Base-by-base conservation (phyloP, 2,888 invertebrate species). In the Drosophila mulleri region DNA sequence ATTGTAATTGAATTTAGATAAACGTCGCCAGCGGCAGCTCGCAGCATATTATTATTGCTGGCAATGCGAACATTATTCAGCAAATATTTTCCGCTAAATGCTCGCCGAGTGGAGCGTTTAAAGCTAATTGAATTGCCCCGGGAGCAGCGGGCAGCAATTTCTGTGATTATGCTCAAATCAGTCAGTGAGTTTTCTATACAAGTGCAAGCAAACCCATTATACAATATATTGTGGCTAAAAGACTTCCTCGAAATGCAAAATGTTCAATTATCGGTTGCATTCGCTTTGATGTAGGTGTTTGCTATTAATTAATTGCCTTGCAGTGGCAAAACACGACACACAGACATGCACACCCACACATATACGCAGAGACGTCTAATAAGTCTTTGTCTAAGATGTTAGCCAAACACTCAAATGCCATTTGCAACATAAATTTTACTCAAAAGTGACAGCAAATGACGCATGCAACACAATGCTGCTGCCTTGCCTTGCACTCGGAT, bases 351-450 rank as follows among this genome's bases (percentile, higher is more conserved):
- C 29, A 29, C 29, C 7, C 29, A 32, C 11, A n/a, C n/a, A 29
- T 9, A 11, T n/a, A 29, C 26, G 66, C 32, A 29, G 11, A 52
- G 47, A 32, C n/a, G 64, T 48, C 44, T 47, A 63, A 52, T 54
- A 62, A 53, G 65, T 70, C 67, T 26, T 67, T 48, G 77, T 59
- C 65, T 66, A 50, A 63, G 73, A 65, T 52, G 16, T 7, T 23
- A 35, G 20, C 39, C 45, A 68, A 56, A 54, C 52, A 75, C 44
- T 71, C 65, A 65, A 82, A 83, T 88, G 86, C 63, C 89, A 84
- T 68, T 68, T 72, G 77, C 68, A 78, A 78, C 84, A 89, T 89
- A 81, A 82, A 87, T 89, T 89, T 66, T 50, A 69, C 48, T 79
- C 78, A 75, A 59, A 76, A 11, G 61, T 81, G 82, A 78, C 81